Evolutionary conservation across 2,113 vertebrate genomes (phyloP).

Genomic region (Propithecus coquereli): DNA sequence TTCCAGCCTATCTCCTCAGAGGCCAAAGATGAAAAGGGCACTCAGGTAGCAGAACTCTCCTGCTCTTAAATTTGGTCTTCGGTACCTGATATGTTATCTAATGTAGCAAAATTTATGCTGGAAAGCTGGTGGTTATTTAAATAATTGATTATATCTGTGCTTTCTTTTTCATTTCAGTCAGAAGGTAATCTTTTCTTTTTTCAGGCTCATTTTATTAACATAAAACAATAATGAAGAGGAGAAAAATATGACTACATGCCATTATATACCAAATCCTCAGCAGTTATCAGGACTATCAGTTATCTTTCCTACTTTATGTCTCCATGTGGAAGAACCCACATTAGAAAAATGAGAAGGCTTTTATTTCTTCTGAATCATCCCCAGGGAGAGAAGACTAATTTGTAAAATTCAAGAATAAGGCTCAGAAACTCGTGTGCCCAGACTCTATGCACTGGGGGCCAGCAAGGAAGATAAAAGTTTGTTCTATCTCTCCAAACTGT

Average conservation of each 20-base stretch:
- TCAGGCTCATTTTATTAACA: background rate
- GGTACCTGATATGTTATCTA: background rate
- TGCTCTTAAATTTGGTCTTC: background rate
- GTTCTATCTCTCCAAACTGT: background rate
- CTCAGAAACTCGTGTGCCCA: background rate
- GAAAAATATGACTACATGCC: background rate
- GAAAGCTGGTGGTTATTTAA: background rate
- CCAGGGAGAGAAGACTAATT: background rate
- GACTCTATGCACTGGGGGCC: background rate
- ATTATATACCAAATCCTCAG: background rate
- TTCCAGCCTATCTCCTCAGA: background rate
- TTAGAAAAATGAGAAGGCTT: background rate
- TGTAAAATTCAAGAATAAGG: background rate
- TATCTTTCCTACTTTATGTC: background rate
- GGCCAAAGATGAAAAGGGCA: constrained; percentile 19
- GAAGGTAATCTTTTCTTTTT: background rate
- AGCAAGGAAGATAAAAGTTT: background rate
- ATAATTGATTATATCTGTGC: background rate
- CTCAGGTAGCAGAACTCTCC: background rate
- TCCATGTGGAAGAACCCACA: background rate
- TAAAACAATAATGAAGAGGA: background rate
- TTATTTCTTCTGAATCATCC: background rate
- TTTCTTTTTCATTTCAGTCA: background rate
- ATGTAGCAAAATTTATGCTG: background rate
- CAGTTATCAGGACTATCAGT: accelerated